Evolutionary conservation across 2,888 invertebrate genomes (phyloP).

Genomic region (Pandemis cinnamomeana): DNA sequence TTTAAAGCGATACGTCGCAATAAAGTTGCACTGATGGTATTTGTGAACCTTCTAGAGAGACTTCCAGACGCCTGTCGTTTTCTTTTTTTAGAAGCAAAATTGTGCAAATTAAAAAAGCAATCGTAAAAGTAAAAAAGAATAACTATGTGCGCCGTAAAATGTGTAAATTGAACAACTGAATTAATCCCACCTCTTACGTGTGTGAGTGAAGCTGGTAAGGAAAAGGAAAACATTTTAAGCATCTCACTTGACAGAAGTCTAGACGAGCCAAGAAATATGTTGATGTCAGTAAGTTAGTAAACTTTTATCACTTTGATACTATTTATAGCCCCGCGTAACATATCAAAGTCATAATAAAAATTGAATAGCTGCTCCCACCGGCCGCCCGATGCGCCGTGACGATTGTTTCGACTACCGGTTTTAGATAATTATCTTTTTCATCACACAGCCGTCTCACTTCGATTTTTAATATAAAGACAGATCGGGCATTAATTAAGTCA

Average conservation of each 20-base stretch:
- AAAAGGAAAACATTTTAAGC: neutral
- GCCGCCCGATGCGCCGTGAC: slow-evolving; percentile 68
- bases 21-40: slow-evolving; percentile 55
- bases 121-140: slow-evolving; percentile 8
- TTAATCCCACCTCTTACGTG: neutral
- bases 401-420: slow-evolving; percentile 77
- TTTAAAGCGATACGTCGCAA: slow-evolving; percentile 62
- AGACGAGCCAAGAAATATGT: neutral
- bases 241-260: neutral
- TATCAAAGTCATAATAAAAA: slow-evolving; percentile 45
- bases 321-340: slow-evolving; percentile 29
- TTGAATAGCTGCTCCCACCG: slow-evolving; percentile 52
- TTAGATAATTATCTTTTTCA: slow-evolving; percentile 63
- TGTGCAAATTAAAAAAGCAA: neutral
- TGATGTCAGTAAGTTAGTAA: slow-evolving; percentile 16
- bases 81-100: neutral
- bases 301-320: slow-evolving; percentile 28
- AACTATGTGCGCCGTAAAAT: slow-evolving; percentile 9
- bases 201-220: neutral
- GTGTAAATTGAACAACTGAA: slow-evolving; percentile 12
- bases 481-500: slow-evolving; percentile 83
- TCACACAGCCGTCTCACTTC: slow-evolving; percentile 52
- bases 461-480: slow-evolving; percentile 83
- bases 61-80: slow-evolving; percentile 12
- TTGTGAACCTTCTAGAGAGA: slow-evolving; percentile 13